These are phyloP conservation scores for Azemiops feae DNA, from an alignment of 2,113 vertebrate species.

Conservation along the genomic window DNA sequence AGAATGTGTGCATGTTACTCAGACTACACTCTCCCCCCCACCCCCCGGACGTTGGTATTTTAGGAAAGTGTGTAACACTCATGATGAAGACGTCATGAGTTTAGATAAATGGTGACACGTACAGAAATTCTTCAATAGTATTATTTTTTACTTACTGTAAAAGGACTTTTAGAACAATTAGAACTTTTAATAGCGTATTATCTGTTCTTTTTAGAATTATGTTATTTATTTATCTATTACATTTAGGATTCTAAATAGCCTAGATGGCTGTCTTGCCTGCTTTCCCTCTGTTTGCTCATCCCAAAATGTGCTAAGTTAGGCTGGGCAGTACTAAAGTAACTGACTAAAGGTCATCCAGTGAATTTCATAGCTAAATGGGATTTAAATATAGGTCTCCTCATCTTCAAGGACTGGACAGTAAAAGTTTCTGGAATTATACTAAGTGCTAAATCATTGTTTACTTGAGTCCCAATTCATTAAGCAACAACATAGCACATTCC, in stretches of 20 bases:
- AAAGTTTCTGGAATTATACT: not conserved
- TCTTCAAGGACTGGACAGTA: not conserved
- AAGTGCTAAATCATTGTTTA: not conserved
- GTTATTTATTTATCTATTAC: not conserved
- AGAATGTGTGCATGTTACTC: not conserved
- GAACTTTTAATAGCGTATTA: not conserved
- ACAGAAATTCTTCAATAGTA: not conserved
- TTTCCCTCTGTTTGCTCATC: not conserved
- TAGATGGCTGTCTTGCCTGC: not conserved
- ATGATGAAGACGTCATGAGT: not conserved
- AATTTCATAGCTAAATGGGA: not conserved
- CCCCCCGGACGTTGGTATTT: not conserved
- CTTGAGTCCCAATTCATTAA: not conserved
- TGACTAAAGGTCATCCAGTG: not conserved
- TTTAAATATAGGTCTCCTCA: not conserved
- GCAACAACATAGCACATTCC: not conserved
- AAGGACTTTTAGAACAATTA: not conserved
- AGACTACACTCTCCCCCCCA: not conserved
- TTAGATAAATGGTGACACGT: not conserved
- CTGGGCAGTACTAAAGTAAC: not conserved
- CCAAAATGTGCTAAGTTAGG: not conserved
- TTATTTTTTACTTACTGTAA: not conserved
- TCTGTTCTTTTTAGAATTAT: not conserved
- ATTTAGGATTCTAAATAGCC: not conserved
- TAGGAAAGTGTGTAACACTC: not conserved